These are phyloP conservation scores for Otocyon megalotis DNA, from an alignment of 2,113 vertebrate genomes.

Conservation along the genomic window DNA sequence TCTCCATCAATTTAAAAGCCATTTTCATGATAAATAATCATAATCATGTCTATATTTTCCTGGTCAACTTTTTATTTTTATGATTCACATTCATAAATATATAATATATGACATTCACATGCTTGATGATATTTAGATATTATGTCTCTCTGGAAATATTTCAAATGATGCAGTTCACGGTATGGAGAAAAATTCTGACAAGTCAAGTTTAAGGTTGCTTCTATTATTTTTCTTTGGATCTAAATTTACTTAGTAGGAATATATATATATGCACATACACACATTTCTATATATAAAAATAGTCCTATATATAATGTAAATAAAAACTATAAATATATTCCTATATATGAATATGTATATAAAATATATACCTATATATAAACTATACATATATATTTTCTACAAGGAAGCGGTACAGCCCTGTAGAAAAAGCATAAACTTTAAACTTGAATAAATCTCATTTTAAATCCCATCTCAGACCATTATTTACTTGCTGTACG, in stretches of 20 bases:
- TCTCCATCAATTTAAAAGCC: slow-evolving; percentile 1
- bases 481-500: neutral
- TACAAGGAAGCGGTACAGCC: neutral
- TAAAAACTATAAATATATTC: too few relatives aligned
- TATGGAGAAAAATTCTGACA: neutral
- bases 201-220: slow-evolving; percentile 13
- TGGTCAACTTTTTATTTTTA: slow-evolving; percentile 33
- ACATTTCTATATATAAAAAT: too few relatives aligned
- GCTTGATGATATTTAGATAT: slow-evolving; percentile 28
- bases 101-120: neutral
- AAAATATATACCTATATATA: too few relatives aligned
- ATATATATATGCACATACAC: neutral
- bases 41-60: slow-evolving; percentile 57
- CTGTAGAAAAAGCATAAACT: neutral
- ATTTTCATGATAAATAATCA: slow-evolving; percentile 63
- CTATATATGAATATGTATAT: too few relatives aligned
- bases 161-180: slow-evolving; percentile 1
- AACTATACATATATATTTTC: neutral
- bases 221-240: neutral
- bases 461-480: neutral
- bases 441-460: neutral
- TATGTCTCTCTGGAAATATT: slow-evolving; percentile 10
- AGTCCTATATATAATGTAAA: too few relatives aligned
- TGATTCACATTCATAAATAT: slow-evolving; percentile 46
- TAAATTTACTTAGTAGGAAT: neutral